Base-by-base conservation (phyloP, 1,140 invertebrate species). In the Ditylenchus dipsaci region DNA sequence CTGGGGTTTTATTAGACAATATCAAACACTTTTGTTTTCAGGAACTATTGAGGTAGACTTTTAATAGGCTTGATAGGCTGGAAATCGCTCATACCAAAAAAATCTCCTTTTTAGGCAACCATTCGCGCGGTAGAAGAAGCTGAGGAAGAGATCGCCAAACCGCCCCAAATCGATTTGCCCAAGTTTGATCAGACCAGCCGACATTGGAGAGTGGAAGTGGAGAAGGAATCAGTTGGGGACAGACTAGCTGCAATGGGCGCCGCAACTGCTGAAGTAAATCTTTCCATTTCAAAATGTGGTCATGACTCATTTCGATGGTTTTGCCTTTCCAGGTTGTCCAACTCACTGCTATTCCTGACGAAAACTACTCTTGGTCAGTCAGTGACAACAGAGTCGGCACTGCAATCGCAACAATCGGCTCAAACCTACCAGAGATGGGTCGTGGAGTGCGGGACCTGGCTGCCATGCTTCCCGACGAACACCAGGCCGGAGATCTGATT, bases 171-270 rank as follows among this genome's bases (percentile, higher is more conserved):
- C 49, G 76, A 77, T 27, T 66, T 84, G 38, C 81, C 81, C 15
- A 57, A 62, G 5, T 83, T 83, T 69, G 77, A 67, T 42, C 65
- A 73, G 7, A 62, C 72, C 15, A 29, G 53, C 23, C 71, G 80
- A 43, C 71, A 78, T 27, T 74, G 90, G 59, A 91, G 90, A 1
- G 86, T 96, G 81, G 95, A 97, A 83, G 91, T 93, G 15, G 93
- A 93, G 81, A 93, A 94, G 81, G 93, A 97, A 84, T 93, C 91
- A 77, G 91, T 98, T 21, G 91, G 91, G 42, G 92, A 91, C 42
- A 92, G 97, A 84, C 90, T 98, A 76, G 95, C 94, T 13, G 94
- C 94, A 38, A 97, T 98, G 93, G 97, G 94, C 86, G 95, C 94
- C 0, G 95, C 95, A 45, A 97, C 95, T 0, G 95, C 95, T 15